Base-by-base conservation (phyloP, 1,140 invertebrate species). In the Temnothorax curvispinosus region DNA sequence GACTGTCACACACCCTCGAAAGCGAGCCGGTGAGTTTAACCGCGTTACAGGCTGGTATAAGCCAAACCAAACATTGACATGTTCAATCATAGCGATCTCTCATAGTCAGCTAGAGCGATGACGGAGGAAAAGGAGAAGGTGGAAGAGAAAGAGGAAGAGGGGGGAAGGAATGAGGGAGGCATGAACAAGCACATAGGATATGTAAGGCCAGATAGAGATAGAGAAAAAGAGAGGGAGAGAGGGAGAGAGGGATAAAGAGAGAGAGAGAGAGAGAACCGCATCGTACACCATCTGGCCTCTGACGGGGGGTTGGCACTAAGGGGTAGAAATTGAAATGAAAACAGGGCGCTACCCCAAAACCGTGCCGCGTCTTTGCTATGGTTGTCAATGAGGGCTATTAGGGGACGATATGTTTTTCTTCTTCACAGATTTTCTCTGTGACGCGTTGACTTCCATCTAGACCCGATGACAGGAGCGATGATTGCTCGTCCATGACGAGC, bases 331-430 rank as follows among this genome's bases (percentile, higher is more conserved):
- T 94, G 94, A 95, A 95, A 95, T 94, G 93, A 95, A 95, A 95
- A 95, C 94, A 95, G 94, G 90, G 64, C 85, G 75, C 84, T 89
- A 87, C 78, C 87, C 86, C 64, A 87, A 74, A 71, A 91, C 76
- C 52, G 82, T 74, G 74, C 80, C 87, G 65, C 77, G 85, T 91
- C 88, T 80, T 69, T 84, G 92, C 91, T 93, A 95, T 92, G 94
- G 93, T 93, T 94, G 93, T 93, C 93, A 95, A 95, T 95, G 94
- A 95, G 94, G 94, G 93, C 94, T 95, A 95, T 95, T 95, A 95
- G 94, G 93, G 92, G 90, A 93, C 93, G 94, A 95, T 95, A 95
- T 95, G 93, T 95, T 95, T 95, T 95, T 93, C 92, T 92, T 93
- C 93, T 94, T 91, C 92, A 91, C 93, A 88, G 92, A 94, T 94